A percentile compares a stretch with the other conserved stretches of the same genome.
phyloP scores from a whole-genome alignment of 2,797 vertebrate genomes.

The Acrossocheilus fasciatus region DNA sequence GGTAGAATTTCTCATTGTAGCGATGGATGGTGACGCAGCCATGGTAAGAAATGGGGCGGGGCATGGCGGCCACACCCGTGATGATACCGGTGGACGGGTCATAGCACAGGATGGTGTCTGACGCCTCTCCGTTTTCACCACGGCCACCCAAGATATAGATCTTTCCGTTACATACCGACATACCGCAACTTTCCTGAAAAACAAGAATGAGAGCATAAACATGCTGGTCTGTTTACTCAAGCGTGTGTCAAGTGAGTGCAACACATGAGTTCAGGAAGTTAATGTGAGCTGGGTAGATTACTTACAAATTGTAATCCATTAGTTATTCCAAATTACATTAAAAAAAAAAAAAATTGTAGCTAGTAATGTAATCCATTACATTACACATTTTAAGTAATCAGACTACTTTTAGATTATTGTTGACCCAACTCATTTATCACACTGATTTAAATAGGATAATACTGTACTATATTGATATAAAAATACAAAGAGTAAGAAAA shows the following conservation, averaged over 20 bases:
- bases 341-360: neutral
- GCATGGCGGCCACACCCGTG: conserved; percentile 94
- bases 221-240: neutral
- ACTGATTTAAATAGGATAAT: neutral
- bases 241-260: neutral
- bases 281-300: neutral
- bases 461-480: neutral
- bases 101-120: conserved; percentile 94
- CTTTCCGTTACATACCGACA: conserved; percentile 98
- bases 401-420: neutral
- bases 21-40: conserved; percentile 98
- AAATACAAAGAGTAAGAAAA: too few relatives aligned
- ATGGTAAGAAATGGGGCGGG: conserved; percentile 95
- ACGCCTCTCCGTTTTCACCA: conserved; percentile 92
- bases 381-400: neutral
- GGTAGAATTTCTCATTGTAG: conserved; percentile 93
- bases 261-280: neutral
- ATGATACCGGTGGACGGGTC: conserved; percentile 96
- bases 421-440: neutral
- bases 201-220: neutral
- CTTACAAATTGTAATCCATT: neutral
- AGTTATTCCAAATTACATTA: neutral
- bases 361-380: neutral
- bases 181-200: conserved; percentile 94
- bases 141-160: conserved; percentile 97